phyloP scores from a whole-genome alignment of 2,113 vertebrate genomes.

The Alectura lathami region DNA sequence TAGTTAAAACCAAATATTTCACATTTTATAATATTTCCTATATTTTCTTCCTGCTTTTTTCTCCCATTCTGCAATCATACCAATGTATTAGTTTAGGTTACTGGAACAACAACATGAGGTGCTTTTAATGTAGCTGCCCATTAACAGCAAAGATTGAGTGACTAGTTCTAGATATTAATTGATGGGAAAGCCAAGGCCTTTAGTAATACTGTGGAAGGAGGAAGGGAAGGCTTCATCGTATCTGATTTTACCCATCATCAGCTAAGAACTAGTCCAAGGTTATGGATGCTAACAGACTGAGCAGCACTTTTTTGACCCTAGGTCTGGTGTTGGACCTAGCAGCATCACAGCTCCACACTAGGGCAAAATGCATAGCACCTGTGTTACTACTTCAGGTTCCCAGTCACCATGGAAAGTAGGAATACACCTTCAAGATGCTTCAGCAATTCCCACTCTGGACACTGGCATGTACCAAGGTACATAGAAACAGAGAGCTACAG shows the following conservation, averaged over 20 bases:
- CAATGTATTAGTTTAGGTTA: not conserved
- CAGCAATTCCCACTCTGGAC: not conserved
- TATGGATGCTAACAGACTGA: not conserved
- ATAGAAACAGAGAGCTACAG: fast-evolving
- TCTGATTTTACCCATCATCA: not conserved
- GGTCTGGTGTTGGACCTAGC: not conserved
- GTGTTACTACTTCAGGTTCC: not conserved
- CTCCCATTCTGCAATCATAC: not conserved
- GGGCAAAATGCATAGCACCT: not conserved
- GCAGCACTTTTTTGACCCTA: not conserved
- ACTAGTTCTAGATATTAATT: not conserved
- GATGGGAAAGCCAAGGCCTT: not conserved
- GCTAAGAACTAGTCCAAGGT: not conserved
- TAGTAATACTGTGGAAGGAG: not conserved
- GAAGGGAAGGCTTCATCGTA: not conserved
- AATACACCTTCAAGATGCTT: not conserved
- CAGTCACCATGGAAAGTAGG: not conserved
- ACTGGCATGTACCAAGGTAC: fast-evolving
- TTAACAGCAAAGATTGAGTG: not conserved
- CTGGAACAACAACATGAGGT: not conserved
- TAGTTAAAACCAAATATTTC: not conserved
- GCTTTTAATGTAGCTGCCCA: not conserved
- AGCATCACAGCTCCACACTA: not conserved
- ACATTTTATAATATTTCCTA: not conserved
- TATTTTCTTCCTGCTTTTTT: not conserved